Percentiles rank a stretch among this genome's conserved stretches.
These are phyloP conservation scores for Eremobia ochroleuca DNA, from an alignment of 2,888 invertebrate species.

Conservation along the genomic window DNA sequence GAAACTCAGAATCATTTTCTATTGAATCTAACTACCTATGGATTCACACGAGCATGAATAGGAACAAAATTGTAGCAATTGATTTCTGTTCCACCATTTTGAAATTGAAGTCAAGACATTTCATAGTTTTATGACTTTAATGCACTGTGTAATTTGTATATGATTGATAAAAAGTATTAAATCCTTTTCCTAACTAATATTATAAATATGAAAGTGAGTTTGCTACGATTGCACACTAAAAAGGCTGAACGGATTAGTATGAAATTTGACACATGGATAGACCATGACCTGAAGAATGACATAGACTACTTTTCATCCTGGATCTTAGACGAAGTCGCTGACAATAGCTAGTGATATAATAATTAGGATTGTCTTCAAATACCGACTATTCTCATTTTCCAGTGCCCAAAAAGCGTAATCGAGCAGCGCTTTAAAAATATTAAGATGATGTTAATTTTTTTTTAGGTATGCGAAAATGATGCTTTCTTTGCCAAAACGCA, in stretches of 20 bases:
- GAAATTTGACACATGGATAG: background rate
- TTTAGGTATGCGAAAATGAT: no score
- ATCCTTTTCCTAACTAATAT: background rate
- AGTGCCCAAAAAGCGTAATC: background rate
- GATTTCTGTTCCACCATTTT: conserved; percentile 16
- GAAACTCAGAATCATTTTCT: conserved; percentile 46
- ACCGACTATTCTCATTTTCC: background rate
- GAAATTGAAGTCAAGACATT: conserved; percentile 7
- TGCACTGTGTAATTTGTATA: background rate
- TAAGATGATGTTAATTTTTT: background rate
- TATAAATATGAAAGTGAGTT: background rate
- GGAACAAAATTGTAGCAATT: conserved; percentile 12
- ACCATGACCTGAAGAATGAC: background rate
- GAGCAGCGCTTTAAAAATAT: background rate
- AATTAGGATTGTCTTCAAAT: background rate
- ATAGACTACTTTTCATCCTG: background rate
- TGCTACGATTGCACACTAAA: background rate
- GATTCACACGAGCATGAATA: conserved; percentile 29
- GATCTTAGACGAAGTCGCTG: background rate
- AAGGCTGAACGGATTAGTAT: background rate
- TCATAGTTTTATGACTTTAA: background rate
- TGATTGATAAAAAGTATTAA: background rate
- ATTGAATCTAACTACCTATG: conserved; percentile 30
- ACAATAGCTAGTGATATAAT: background rate
- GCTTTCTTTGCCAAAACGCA: background rate